phyloP scores from a whole-genome alignment of 2,888 invertebrate species.

The Phytoseiulus persimilis region DNA sequence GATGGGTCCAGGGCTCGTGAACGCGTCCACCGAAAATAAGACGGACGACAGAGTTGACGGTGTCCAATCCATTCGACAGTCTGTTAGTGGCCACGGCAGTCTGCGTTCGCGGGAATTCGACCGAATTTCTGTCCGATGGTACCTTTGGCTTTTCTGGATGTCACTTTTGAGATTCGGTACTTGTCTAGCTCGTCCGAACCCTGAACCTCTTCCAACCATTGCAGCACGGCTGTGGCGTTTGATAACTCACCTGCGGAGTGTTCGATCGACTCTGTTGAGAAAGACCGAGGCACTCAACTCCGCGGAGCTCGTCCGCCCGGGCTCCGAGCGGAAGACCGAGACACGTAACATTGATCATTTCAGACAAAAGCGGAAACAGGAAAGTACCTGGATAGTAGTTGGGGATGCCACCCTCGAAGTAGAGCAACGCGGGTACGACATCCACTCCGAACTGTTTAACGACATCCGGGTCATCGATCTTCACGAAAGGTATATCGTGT shows the following conservation, averaged over 20 bases:
- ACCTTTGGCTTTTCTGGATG: conserved; percentile 20
- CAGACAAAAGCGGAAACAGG: not conserved
- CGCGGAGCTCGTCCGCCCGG: not conserved
- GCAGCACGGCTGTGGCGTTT: conserved; percentile 45
- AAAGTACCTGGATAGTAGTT: conserved; percentile 46
- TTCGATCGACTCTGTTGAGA: not conserved
- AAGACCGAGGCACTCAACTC: not conserved
- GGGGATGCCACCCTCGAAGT: conserved; percentile 47
- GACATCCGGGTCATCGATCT: conserved; percentile 66
- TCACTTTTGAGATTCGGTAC: conserved; percentile 24
- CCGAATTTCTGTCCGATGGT: not conserved
- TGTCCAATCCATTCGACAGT: not conserved
- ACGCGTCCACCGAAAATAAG: not conserved
- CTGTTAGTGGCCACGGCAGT: not conserved
- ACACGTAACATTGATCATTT: not conserved
- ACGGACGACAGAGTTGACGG: not conserved
- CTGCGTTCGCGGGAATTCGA: not conserved
- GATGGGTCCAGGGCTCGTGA: not conserved
- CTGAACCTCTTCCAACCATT: conserved; percentile 43
- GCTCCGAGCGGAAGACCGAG: not conserved
- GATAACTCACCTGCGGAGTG: conserved; percentile 44
- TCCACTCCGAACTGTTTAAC: conserved; percentile 79
- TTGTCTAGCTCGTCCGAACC: conserved; percentile 28
- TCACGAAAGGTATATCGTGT: conserved; percentile 79
- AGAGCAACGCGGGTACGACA: conserved; percentile 52